phyloP scores from a whole-genome alignment of 2,797 vertebrate genomes.

The Phyllotis vaccarum region DNA sequence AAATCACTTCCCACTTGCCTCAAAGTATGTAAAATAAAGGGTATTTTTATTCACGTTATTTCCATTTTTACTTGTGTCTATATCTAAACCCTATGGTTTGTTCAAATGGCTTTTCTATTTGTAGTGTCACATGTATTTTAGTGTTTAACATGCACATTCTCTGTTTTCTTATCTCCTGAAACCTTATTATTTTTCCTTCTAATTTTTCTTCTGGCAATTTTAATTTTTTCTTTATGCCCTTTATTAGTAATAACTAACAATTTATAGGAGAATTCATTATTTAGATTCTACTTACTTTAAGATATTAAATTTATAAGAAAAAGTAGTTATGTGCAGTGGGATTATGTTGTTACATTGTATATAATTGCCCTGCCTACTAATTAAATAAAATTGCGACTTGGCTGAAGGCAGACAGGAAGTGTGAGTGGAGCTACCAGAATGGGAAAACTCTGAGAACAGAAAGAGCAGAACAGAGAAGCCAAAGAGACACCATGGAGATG shows the following conservation, averaged over 20 bases:
- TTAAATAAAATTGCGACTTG: too few species aligned
- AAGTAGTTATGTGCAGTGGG: not conserved
- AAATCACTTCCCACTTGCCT: not conserved
- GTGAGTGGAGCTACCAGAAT: too few species aligned
- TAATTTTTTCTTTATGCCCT: not conserved
- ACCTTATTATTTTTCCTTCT: not conserved
- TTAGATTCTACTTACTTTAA: not conserved
- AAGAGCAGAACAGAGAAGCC: too few species aligned
- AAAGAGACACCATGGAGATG: too few species aligned
- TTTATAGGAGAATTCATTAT: not conserved
- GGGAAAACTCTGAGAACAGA: too few species aligned
- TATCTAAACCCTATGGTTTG: not conserved
- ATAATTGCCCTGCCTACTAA: too few species aligned
- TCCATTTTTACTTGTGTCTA: not conserved
- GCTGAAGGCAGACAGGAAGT: too few species aligned
- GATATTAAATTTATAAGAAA: not conserved
- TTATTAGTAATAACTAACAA: not conserved
- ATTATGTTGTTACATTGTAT: too few species aligned
- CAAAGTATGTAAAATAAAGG: not conserved
- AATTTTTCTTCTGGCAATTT: not conserved
- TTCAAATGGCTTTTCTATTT: not conserved
- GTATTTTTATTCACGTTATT: not conserved
- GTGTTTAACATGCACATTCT: not conserved
- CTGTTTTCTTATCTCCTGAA: not conserved
- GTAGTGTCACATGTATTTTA: not conserved